phyloP scores from a whole-genome alignment of 1,140 invertebrate genomes.

The Diprion similis region DNA sequence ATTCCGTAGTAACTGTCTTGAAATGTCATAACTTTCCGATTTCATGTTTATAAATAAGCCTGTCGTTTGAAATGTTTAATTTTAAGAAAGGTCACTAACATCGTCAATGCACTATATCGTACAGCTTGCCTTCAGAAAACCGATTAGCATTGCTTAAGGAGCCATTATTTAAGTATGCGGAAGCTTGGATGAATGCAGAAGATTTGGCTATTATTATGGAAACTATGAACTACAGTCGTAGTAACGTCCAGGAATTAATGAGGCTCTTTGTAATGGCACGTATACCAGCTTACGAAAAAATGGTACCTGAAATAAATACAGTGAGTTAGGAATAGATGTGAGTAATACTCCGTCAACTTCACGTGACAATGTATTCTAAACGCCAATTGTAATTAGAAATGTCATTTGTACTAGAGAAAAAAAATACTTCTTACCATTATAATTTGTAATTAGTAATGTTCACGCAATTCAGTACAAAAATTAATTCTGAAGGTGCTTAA shows the following conservation, averaged over 20 bases:
- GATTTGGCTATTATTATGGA: neutral
- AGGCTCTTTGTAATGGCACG: neutral
- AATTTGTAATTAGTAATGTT: too few relatives aligned
- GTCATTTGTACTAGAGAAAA: too few relatives aligned
- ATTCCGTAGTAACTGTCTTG: too few relatives aligned
- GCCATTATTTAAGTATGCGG: neutral
- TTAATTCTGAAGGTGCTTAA: too few relatives aligned
- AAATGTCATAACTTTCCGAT: too few relatives aligned
- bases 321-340: neutral
- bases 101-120: neutral
- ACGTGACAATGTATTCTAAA: too few relatives aligned
- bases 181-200: neutral
- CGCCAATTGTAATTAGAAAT: too few relatives aligned
- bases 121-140: neutral
- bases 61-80: too few relatives aligned
- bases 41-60: too few relatives aligned
- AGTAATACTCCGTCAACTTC: neutral
- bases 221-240: slow-evolving; percentile 1
- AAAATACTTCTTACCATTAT: too few relatives aligned
- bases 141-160: neutral
- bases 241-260: neutral
- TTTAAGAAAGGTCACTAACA: too few relatives aligned
- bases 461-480: too few relatives aligned
- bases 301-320: neutral
- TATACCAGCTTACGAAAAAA: neutral